Conservation (phyloP, 2,797 vertebrate genomes). For the Galago senegalensis region DNA sequence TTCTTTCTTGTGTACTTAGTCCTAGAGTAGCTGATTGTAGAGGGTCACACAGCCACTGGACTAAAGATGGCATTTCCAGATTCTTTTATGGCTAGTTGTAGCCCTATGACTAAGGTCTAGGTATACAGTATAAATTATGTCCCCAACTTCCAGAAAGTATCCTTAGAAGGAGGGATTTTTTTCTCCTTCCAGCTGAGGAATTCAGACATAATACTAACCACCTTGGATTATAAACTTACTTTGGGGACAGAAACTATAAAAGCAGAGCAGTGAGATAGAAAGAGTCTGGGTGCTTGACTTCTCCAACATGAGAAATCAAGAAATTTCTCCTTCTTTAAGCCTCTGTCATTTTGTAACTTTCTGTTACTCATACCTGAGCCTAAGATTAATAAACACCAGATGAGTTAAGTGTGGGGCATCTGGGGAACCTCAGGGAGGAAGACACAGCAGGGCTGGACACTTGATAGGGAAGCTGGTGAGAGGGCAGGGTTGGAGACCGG, state of each 20-base stretch:
- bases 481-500: neutral
- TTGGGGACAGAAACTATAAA: neutral
- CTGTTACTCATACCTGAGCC: neutral
- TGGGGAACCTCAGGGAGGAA: neutral
- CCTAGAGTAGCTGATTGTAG: neutral
- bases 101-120: neutral
- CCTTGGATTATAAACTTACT: neutral
- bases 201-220: neutral
- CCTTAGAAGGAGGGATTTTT: neutral
- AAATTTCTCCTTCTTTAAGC: constrained; percentile 1
- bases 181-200: neutral
- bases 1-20: neutral
- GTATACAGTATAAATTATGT: neutral
- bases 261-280: neutral
- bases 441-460: too few species aligned
- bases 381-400: constrained; percentile 33
- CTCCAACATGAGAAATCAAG: neutral
- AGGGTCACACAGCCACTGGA: neutral
- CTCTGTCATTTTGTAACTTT: constrained; percentile 24
- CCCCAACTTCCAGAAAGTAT: constrained; percentile 5
- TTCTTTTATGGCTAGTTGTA: neutral
- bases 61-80: neutral
- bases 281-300: neutral
- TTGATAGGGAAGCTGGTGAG: too few species aligned
- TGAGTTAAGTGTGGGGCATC: neutral